Percentiles rank a stretch among this genome's conserved stretches.
These are phyloP conservation scores for Falco biarmicus DNA, from an alignment of 2,797 vertebrate genomes.

Conservation along the genomic window DNA sequence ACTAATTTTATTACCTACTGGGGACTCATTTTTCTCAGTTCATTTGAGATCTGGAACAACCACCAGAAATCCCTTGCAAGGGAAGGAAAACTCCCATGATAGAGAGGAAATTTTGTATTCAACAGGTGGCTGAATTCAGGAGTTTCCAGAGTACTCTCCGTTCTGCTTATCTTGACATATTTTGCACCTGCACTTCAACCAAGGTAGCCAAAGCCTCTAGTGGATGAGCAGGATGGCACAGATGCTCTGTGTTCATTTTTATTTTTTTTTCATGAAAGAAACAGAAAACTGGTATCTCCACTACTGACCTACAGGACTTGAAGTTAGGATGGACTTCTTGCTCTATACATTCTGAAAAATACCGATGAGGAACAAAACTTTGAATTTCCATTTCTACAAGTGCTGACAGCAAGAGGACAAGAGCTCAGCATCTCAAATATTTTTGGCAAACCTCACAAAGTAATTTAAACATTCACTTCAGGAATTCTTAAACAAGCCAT, in stretches of 20 bases:
- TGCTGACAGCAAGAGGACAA: neutral
- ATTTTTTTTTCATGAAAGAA: neutral
- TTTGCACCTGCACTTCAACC: neutral
- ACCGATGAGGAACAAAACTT: neutral
- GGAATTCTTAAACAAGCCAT: neutral
- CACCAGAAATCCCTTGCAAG: neutral
- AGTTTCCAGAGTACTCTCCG: neutral
- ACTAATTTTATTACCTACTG: neutral
- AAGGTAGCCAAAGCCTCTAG: neutral
- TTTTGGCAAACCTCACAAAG: neutral
- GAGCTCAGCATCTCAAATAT: neutral
- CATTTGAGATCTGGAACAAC: neutral
- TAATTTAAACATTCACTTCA: neutral
- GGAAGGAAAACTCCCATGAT: neutral
- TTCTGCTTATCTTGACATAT: neutral
- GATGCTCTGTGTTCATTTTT: fast-evolving
- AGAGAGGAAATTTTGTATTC: neutral
- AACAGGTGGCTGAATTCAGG: neutral
- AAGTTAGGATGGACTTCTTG: neutral
- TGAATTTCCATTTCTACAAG: neutral
- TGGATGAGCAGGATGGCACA: neutral
- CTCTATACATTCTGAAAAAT: neutral
- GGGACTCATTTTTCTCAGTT: neutral
- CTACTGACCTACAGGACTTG: neutral
- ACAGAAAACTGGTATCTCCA: neutral